Evolutionary conservation across 2,797 vertebrate species (phyloP).

Genomic region (Myoxocephalus aenaeus): DNA sequence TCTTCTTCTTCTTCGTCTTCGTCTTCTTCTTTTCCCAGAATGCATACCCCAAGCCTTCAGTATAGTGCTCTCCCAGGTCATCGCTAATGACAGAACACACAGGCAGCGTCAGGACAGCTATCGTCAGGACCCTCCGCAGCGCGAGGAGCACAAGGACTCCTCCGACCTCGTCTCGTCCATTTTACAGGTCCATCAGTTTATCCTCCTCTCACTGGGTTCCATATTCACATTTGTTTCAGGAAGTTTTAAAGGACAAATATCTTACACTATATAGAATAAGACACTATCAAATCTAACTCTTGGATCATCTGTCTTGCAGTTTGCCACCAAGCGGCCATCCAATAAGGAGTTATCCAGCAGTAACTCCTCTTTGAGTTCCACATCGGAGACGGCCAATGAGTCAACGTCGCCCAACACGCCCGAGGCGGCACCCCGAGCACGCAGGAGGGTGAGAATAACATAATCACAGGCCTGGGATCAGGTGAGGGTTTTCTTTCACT

Average conservation of each 20-base stretch:
- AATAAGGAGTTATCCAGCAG: constrained; percentile 97
- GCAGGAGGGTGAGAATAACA: constrained; percentile 88
- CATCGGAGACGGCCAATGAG: constrained; percentile 94
- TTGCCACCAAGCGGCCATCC: constrained; percentile 90
- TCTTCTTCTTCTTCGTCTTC: neutral
- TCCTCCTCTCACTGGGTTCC: neutral
- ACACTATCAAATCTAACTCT: neutral
- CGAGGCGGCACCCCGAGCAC: constrained; percentile 88
- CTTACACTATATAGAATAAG: neutral
- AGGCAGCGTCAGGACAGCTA: constrained; percentile 90
- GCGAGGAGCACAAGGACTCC: constrained; percentile 91
- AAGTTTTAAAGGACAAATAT: neutral
- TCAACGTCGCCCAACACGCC: constrained; percentile 93
- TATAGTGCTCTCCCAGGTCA: constrained; percentile 93
- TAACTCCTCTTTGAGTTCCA: constrained; percentile 96
- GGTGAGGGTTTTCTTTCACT: neutral
- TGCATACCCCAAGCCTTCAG: constrained; percentile 92
- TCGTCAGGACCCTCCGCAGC: constrained; percentile 80
- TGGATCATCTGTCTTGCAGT: constrained; percentile 68
- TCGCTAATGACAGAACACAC: constrained; percentile 92
- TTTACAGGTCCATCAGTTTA: constrained; percentile 73
- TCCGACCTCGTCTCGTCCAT: constrained; percentile 92
- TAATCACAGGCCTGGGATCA: neutral
- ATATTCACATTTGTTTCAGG: neutral
- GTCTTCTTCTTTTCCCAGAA: constrained; percentile 78